Evolutionary conservation across 2,888 invertebrate species (phyloP).

Genomic region (Venusia cambrica): DNA sequence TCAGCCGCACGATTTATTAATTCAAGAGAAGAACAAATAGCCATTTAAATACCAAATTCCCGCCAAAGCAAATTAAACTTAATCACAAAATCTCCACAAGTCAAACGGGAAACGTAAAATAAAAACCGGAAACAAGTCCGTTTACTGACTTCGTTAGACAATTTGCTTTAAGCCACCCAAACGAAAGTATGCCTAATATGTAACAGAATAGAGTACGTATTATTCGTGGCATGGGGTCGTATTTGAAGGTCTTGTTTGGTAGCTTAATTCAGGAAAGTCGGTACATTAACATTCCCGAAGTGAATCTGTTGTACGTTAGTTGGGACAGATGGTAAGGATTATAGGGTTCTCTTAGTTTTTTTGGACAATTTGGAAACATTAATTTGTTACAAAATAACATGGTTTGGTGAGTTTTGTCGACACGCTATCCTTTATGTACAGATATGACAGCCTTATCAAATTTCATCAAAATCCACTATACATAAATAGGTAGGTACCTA

Average conservation of each 20-base stretch:
- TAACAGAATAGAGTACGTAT: slow-evolving; percentile 8
- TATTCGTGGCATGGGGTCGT: not conserved
- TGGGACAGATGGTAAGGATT: slow-evolving; percentile 47
- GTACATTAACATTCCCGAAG: slow-evolving; percentile 58
- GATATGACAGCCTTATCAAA: no score
- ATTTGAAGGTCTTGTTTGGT: slow-evolving; percentile 21
- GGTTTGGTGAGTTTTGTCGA: no score
- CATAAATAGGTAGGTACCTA: no score
- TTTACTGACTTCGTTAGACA: slow-evolving; percentile 50
- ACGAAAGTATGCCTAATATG: slow-evolving; percentile 21
- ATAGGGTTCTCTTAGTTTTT: slow-evolving; percentile 27
- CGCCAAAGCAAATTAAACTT: slow-evolving; percentile 43
- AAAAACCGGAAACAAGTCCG: slow-evolving; percentile 54
- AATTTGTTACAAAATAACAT: no score
- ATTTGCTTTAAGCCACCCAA: slow-evolving; percentile 23
- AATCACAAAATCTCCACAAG: slow-evolving; percentile 38
- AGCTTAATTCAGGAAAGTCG: slow-evolving; percentile 50
- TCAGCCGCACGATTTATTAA: slow-evolving; percentile 5
- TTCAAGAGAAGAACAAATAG: slow-evolving; percentile 21
- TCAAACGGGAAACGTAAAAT: slow-evolving; percentile 53
- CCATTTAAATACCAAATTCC: slow-evolving; percentile 37
- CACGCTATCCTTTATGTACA: no score
- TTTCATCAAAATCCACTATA: no score
- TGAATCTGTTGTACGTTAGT: slow-evolving; percentile 66
- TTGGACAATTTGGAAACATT: no score